These are phyloP conservation scores for Turritopsis dohrnii DNA, from an alignment of 30 jellyfish, hydroid and myxozoan genomes.

Conservation along the genomic window DNA sequence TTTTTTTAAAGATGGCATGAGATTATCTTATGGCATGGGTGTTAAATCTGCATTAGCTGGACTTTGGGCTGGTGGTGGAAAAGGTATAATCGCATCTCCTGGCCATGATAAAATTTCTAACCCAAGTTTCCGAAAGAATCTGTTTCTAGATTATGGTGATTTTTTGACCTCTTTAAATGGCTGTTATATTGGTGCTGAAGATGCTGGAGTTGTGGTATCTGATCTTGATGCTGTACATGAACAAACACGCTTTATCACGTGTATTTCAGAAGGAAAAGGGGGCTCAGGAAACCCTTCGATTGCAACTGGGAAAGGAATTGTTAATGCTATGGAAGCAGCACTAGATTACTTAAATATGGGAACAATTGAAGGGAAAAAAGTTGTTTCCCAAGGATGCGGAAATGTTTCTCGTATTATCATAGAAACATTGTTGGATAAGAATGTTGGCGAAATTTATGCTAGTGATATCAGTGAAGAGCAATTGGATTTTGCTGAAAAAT, in stretches of 20 bases:
- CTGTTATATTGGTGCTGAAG: constrained; percentile 90
- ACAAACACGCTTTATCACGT: constrained; percentile 71
- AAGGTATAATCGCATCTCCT: constrained; percentile 88
- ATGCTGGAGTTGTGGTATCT: constrained; percentile 75
- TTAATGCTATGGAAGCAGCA: constrained; percentile 91
- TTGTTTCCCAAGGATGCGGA: constrained; percentile 85
- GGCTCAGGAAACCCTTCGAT: constrained; percentile 90
- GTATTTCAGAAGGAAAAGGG: constrained; percentile 72
- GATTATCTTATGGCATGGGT: constrained; percentile 93
- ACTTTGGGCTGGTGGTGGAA: constrained; percentile 99
- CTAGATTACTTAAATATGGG: constrained; percentile 64
- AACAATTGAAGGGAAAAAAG: constrained; percentile 53
- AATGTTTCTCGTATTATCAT: constrained; percentile 77
- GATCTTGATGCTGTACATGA: constrained; percentile 63
- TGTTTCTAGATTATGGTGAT: constrained; percentile 85
- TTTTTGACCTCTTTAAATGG: constrained; percentile 81
- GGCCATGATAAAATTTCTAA: constrained; percentile 49
- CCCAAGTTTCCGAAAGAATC: constrained; percentile 65
- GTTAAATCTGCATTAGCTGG: constrained; percentile 91
- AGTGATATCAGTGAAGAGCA: constrained; percentile 76
- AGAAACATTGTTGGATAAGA: constrained; percentile 55
- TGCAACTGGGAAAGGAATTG: constrained; percentile 91
- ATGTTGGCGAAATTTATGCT: constrained; percentile 71
- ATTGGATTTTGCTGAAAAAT: constrained; percentile 45
- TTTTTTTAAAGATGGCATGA: constrained; percentile 62